phyloP scores from a whole-genome alignment of 2,888 invertebrate species.

The Urechis unicinctus region DNA sequence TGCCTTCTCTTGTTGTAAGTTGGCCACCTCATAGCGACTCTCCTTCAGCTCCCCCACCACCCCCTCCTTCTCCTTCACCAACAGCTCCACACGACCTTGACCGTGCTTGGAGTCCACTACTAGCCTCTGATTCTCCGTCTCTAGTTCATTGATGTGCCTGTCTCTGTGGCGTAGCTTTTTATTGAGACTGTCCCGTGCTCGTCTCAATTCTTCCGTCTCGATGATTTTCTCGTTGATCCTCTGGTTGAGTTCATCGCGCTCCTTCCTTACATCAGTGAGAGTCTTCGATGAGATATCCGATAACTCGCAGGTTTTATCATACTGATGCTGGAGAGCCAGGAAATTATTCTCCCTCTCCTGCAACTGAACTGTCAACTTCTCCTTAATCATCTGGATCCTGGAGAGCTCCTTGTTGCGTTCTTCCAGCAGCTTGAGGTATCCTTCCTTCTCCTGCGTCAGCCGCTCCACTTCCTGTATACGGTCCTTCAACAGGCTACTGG shows the following conservation, averaged over 20 bases:
- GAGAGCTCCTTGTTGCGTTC: constrained; percentile 32
- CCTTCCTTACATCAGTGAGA: constrained; percentile 14
- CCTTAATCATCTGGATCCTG: constrained; percentile 26
- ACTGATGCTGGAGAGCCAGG: constrained; percentile 32
- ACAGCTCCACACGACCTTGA: constrained; percentile 29
- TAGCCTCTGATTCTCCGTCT: constrained; percentile 33
- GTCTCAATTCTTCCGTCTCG: constrained; percentile 29
- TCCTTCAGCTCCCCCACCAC: constrained; percentile 31
- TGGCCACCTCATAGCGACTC: constrained; percentile 24
- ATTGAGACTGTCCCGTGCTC: constrained; percentile 25
- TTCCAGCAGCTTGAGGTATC: constrained; percentile 22
- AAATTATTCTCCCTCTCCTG: constrained; percentile 42
- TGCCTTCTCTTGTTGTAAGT: constrained; percentile 27
- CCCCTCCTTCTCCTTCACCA: constrained; percentile 29
- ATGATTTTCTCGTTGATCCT: constrained; percentile 27
- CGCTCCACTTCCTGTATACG: constrained; percentile 17
- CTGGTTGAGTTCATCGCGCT: constrained; percentile 28
- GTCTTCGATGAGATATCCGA: neutral
- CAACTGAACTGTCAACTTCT: constrained; percentile 32
- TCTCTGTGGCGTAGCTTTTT: constrained; percentile 24
- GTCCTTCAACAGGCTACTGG: constrained; percentile 28
- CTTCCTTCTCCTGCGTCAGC: constrained; percentile 5
- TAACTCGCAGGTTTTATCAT: constrained; percentile 26
- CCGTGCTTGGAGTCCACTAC: constrained; percentile 34
- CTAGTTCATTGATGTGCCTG: constrained; percentile 4